These are phyloP conservation scores for Stenodema calcarata DNA, from an alignment of 2,888 invertebrate genomes.

Conservation along the genomic window DNA sequence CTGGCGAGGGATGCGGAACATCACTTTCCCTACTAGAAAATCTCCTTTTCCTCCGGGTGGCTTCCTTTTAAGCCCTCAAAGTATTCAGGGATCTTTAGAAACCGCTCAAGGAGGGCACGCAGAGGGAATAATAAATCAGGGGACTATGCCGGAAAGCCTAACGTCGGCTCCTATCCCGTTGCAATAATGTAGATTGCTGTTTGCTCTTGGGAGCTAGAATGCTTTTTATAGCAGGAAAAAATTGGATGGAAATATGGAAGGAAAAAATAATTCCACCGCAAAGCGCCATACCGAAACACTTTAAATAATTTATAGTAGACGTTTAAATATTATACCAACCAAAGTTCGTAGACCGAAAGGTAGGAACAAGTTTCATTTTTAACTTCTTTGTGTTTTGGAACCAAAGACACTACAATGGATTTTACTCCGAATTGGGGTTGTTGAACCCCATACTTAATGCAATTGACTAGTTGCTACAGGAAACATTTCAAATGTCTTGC, in stretches of 20 bases:
- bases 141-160: neutral
- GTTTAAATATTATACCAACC: no score
- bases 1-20: neutral
- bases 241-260: neutral
- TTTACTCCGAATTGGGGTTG: no score
- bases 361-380: no score
- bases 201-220: slow-evolving; percentile 1
- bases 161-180: neutral
- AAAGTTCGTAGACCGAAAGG: no score
- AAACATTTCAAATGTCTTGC: no score
- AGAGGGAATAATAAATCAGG: slow-evolving; percentile 39
- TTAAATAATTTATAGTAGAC: no score
- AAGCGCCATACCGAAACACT: no score
- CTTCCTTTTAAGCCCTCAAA: slow-evolving; percentile 33
- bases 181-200: slow-evolving; percentile 33
- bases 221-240: neutral
- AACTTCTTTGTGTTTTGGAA: no score
- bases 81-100: slow-evolving; percentile 39
- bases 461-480: no score
- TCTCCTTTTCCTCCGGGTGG: neutral
- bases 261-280: neutral
- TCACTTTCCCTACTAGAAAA: neutral
- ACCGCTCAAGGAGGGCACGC: slow-evolving; percentile 30
- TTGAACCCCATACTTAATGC: no score
- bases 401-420: no score